Conservation (phyloP, 2,113 vertebrate species). For the Eonycteris spelaea region DNA sequence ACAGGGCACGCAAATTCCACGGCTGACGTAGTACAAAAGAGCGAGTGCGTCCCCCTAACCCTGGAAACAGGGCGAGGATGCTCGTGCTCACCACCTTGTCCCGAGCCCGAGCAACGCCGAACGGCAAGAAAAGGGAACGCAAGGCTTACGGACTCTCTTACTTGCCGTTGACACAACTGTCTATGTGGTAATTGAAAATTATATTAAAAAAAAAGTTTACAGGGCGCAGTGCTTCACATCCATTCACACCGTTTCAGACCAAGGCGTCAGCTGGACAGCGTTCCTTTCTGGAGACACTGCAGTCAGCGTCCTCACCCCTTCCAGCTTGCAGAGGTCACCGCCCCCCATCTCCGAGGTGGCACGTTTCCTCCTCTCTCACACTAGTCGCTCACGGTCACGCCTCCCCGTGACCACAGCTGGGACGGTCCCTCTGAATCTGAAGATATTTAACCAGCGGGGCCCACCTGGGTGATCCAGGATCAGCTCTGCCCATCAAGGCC, state of each 20-base stretch:
- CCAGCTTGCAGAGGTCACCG: fast-evolving
- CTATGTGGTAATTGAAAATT: too few relatives aligned
- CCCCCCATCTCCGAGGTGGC: neutral
- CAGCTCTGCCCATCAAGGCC: too few relatives aligned
- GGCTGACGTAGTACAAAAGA: too few relatives aligned
- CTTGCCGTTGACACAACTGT: fast-evolving
- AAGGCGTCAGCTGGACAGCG: fast-evolving
- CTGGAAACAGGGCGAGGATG: too few relatives aligned
- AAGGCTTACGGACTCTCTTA: neutral
- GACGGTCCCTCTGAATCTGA: neutral
- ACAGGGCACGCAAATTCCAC: neutral
- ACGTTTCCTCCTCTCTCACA: fast-evolving
- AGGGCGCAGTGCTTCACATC: too few relatives aligned
- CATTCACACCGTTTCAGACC: too few relatives aligned
- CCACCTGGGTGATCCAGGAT: fast-evolving
- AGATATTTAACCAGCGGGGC: too few relatives aligned
- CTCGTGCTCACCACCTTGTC: fast-evolving
- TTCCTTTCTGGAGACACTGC: neutral
- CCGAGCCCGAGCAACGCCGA: fast-evolving
- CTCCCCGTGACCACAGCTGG: too few relatives aligned
- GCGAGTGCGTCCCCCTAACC: neutral
- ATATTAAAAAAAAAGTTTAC: too few relatives aligned
- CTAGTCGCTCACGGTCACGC: fast-evolving
- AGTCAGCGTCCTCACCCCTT: fast-evolving
- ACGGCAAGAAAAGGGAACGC: neutral